phyloP scores from a whole-genome alignment of 2,113 vertebrate species.

The Sorex araneus region DNA sequence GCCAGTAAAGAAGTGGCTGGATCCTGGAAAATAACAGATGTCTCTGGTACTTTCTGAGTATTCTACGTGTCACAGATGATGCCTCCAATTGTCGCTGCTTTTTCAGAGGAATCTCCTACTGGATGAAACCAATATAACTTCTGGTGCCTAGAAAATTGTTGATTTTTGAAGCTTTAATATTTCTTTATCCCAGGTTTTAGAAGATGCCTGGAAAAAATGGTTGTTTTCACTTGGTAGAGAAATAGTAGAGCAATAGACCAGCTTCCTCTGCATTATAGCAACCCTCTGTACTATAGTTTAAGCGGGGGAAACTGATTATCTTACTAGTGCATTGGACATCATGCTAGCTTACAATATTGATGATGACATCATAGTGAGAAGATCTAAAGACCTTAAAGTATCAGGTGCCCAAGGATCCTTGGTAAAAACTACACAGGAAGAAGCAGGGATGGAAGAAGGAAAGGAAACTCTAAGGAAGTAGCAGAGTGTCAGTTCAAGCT shows the following conservation, averaged over 20 bases:
- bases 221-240: conserved; percentile 3
- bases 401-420: not conserved
- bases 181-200: not conserved
- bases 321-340: not conserved
- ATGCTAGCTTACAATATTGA: too few species aligned
- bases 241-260: not conserved
- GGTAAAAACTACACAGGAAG: not conserved
- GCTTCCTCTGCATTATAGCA: not conserved
- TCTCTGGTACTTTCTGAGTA: not conserved
- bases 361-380: too few species aligned
- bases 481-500: too few species aligned
- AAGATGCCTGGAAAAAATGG: not conserved
- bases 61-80: not conserved
- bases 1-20: not conserved
- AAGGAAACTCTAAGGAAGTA: not conserved
- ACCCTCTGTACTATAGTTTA: not conserved
- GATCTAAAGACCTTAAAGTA: not conserved
- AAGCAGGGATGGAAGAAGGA: not conserved
- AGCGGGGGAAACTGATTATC: not conserved
- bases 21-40: not conserved
- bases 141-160: not conserved
- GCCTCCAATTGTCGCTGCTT: not conserved
- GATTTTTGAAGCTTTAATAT: not conserved
- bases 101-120: not conserved
- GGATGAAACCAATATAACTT: not conserved